phyloP scores from a whole-genome alignment of 1,140 invertebrate genomes.

The Trichoplusia ni region DNA sequence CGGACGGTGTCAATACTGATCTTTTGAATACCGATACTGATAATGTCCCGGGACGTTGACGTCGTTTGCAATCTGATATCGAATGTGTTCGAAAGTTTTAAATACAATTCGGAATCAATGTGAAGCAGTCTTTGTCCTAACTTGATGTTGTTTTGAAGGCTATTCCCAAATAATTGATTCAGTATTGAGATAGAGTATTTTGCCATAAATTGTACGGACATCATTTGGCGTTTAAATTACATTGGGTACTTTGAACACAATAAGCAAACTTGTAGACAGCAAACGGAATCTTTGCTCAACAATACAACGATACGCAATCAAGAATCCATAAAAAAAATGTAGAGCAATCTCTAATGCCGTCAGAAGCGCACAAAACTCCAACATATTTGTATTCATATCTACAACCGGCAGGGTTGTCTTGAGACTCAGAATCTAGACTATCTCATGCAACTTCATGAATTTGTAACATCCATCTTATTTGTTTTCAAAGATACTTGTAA shows the following conservation, averaged over 20 bases:
- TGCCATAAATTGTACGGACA: too few species aligned
- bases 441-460: slow-evolving; percentile 36
- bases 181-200: too few species aligned
- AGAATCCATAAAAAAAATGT: slow-evolving; percentile 3
- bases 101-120: slow-evolving; percentile 3
- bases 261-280: too few species aligned
- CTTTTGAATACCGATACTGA: slow-evolving; percentile 35
- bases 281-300: too few species aligned
- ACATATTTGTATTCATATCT: slow-evolving; percentile 32
- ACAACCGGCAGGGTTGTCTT: slow-evolving; percentile 23
- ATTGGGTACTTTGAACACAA: too few species aligned
- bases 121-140: background rate
- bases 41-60: slow-evolving; percentile 16
- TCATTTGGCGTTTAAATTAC: too few species aligned
- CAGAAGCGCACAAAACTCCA: background rate
- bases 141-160: too few species aligned
- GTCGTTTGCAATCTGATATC: slow-evolving; percentile 2
- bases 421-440: slow-evolving; percentile 25
- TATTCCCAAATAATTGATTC: too few species aligned
- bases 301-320: too few species aligned
- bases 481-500: slow-evolving; percentile 42
- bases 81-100: slow-evolving; percentile 12
- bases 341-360: background rate
- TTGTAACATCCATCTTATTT: slow-evolving; percentile 40
- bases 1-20: slow-evolving; percentile 33